Percentiles rank a stretch among this genome's conserved stretches.
Conservation (phyloP, 1,140 invertebrate species). For the Yoshiicerus persimilis region DNA sequence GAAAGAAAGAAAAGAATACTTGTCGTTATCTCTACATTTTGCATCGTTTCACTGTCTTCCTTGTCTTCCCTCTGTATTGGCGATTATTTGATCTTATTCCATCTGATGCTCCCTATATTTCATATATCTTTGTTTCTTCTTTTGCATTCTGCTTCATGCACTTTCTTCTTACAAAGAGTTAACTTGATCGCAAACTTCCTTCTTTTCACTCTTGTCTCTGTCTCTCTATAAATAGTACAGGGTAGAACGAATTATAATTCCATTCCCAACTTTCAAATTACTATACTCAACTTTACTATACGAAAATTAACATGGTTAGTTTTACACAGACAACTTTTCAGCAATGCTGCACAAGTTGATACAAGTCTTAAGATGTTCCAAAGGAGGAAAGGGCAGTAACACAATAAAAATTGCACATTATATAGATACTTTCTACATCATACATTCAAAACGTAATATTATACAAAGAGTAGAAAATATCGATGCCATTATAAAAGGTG, state of each 20-base stretch:
- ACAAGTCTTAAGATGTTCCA: not conserved
- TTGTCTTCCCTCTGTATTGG: not conserved
- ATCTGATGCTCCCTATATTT: not conserved
- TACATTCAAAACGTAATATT: too few species aligned
- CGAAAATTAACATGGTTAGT: not conserved
- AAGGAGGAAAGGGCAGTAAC: not conserved
- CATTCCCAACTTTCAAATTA: not conserved
- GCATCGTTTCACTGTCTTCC: not conserved
- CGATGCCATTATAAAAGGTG: not conserved
- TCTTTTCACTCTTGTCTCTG: not conserved
- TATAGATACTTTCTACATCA: too few species aligned
- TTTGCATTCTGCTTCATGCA: not conserved
- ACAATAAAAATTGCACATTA: too few species aligned
- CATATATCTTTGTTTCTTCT: not conserved
- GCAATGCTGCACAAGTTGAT: not conserved
- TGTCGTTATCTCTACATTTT: not conserved
- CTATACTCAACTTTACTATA: not conserved
- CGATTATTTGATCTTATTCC: not conserved
- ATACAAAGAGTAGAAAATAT: not conserved
- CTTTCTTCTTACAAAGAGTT: not conserved
- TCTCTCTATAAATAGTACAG: not conserved
- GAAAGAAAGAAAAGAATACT: slow-evolving; percentile 1
- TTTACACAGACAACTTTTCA: not conserved
- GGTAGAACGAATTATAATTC: not conserved
- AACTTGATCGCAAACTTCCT: not conserved